Conservation (phyloP, 1,140 invertebrate genomes). For the Delia radicum region DNA sequence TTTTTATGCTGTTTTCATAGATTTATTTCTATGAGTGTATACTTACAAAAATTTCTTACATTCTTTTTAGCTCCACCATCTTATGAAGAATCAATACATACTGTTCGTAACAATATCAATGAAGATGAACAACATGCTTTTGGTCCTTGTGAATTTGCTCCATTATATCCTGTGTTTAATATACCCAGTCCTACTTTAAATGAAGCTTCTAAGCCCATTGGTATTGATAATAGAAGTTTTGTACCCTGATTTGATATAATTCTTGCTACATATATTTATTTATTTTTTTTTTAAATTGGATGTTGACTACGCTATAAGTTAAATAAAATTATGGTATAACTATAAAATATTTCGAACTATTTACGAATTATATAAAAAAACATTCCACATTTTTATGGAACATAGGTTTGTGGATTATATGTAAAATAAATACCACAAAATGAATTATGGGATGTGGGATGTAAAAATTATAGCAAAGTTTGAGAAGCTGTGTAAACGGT, state of each 20-base stretch:
- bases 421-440: not conserved
- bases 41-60: not conserved
- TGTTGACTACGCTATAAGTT: not conserved
- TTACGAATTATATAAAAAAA: not conserved
- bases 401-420: not conserved
- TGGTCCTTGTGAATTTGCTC: conserved; percentile 44
- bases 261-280: not conserved
- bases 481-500: not conserved
- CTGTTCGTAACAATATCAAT: conserved; percentile 44
- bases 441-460: not conserved
- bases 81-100: conserved; percentile 43
- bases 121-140: conserved; percentile 49
- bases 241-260: not conserved
- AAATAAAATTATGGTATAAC: not conserved
- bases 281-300: not conserved
- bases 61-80: conserved; percentile 37
- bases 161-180: conserved; percentile 50
- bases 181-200: conserved; percentile 46
- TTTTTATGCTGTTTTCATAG: too few species aligned
- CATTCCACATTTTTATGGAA: not conserved
- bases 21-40: too few species aligned
- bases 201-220: conserved; percentile 24
- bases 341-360: not conserved
- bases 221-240: conserved; percentile 9
- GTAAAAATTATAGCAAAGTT: not conserved